Base-by-base conservation (phyloP, 2,888 invertebrate species). In the Spisula subtruncata region DNA sequence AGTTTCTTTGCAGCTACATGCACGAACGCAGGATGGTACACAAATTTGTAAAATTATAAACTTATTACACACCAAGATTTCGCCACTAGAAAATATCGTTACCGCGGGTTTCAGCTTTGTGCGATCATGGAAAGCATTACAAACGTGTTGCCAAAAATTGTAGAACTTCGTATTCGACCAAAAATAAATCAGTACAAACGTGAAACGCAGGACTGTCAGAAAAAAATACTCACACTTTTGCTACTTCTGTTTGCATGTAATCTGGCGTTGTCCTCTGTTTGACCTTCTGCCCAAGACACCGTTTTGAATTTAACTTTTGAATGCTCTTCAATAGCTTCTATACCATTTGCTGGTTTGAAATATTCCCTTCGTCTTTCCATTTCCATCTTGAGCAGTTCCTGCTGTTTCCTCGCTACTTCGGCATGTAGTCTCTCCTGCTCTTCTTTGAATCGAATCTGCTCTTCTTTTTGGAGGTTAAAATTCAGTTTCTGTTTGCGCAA, bases 391-490 rank as follows among this genome's bases (percentile, higher is more conserved):
- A 75, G 48, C 18, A 82, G 10, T 71, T 86, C 86, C 18, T 81
- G 48, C 41, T 86, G 81, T 48, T 86, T 80, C 51, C 1, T 84
- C 66, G n/a, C 25, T 0, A 75, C 16, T n/a, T 86, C 89, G 12
- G 83, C 83, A 35, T 89, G 71, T 5, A 88, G 35, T 25, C 86
- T 54, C 25, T 89, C 89, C 48, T 88, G 88, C 41, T 89, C 88
- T 14, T 71, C 48, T 46, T 80, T 85, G 51, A 91, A 91, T 48
- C 41, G 84, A 16, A 79, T 71, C 60, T 89, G 87, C 20, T 87
- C 85, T 79, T 87, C 81, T 35, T 89, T 86, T 35, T 83, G 71
- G 0, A 89, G 83, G 46, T 83, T 87, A 48, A 89, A 91, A 71
- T 91, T 89, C 14, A 85, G 60, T 51, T 89, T 87, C n/a, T 89